phyloP scores from a whole-genome alignment of 2,113 vertebrate genomes.

The Uria lomvia region DNA sequence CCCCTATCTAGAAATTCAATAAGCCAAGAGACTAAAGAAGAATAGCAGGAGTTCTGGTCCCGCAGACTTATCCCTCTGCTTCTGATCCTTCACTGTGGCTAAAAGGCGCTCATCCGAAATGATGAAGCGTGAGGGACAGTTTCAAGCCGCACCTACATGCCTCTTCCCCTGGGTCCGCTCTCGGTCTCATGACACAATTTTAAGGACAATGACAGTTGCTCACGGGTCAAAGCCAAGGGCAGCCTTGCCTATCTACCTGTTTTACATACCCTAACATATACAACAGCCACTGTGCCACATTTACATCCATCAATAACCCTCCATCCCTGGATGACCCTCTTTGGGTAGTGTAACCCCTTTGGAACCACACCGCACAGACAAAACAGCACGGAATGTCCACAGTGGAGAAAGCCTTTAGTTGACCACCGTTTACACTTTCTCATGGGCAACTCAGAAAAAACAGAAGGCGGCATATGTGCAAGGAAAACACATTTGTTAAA shows the following conservation, averaged over 20 bases:
- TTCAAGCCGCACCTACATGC: not conserved
- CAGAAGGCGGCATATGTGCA: not conserved
- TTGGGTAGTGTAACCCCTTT: not conserved
- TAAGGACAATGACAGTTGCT: not conserved
- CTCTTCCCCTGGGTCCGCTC: not conserved
- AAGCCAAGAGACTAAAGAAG: not conserved
- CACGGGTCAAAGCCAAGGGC: not conserved
- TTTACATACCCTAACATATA: not conserved
- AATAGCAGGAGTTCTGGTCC: conserved; percentile 2
- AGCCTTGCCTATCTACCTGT: not conserved
- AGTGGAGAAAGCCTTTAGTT: not conserved
- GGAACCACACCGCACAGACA: not conserved
- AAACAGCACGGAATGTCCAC: not conserved
- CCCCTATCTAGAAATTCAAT: not conserved
- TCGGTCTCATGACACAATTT: not conserved
- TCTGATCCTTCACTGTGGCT: not conserved
- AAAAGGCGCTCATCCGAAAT: not conserved
- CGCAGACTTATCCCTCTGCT: not conserved
- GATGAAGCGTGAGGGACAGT: not conserved
- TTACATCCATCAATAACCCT: not conserved
- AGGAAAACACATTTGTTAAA: not conserved
- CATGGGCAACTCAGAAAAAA: not conserved
- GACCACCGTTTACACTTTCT: not conserved
- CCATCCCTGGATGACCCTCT: not conserved
- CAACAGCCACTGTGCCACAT: not conserved